Conservation (phyloP, 2,797 vertebrate genomes). For the Sebastes kiyomatsui region DNA sequence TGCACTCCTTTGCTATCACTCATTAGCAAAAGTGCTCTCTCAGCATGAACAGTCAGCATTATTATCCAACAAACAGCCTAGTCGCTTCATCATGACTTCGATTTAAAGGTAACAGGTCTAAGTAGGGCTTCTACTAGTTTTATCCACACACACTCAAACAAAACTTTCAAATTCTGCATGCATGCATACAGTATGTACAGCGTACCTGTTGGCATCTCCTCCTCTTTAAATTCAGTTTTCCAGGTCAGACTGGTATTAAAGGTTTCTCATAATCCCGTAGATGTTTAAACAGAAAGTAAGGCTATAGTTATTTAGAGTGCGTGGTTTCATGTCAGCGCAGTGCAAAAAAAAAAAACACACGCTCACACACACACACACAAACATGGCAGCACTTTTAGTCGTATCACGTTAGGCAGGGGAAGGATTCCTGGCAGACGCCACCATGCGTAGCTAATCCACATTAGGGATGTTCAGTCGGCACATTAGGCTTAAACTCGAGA, state of each 20-base stretch:
- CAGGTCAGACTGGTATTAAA: conserved; percentile 24
- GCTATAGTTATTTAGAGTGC: conserved; percentile 27
- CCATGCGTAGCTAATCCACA: conserved; percentile 75
- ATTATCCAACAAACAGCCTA: conserved; percentile 9
- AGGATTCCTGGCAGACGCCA: conserved; percentile 52
- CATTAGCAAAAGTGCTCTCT: conserved; percentile 44
- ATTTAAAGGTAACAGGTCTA: conserved; percentile 8
- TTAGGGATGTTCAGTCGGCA: conserved; percentile 67
- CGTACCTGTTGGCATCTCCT: background rate
- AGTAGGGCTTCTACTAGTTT: background rate
- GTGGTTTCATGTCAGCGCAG: conserved; percentile 17
- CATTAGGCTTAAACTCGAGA: conserved; percentile 59
- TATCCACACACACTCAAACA: background rate
- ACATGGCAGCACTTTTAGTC: conserved; percentile 42
- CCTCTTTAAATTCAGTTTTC: conserved; percentile 19
- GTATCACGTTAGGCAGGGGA: conserved; percentile 46
- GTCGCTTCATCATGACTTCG: conserved; percentile 23
- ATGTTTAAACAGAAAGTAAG: conserved; percentile 21
- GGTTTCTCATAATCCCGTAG: background rate
- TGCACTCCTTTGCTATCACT: conserved; percentile 27
- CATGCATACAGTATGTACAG: background rate
- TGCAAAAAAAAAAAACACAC: conserved; percentile 3
- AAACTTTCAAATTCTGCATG: background rate
- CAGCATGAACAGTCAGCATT: conserved; percentile 36
- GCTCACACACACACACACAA: conserved; percentile 6